Conservation (phyloP, 2,797 vertebrate genomes). For the Enteromius radiatus region DNA sequence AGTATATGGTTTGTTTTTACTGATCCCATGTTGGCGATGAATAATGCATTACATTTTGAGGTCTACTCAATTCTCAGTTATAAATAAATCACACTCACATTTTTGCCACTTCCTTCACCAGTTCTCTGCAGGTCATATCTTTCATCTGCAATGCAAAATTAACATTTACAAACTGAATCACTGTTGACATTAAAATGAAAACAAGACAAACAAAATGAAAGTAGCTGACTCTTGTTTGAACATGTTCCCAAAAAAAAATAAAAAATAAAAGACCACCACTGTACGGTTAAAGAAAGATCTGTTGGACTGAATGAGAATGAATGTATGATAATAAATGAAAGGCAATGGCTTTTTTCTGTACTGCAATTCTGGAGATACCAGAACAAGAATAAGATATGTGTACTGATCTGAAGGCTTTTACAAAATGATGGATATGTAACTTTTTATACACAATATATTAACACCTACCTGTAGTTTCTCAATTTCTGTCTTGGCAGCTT, state of each 20-base stretch:
- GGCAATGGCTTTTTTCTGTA: neutral
- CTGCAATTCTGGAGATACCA: neutral
- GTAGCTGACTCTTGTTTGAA: slow-evolving; percentile 7
- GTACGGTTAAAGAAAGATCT: neutral
- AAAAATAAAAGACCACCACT: neutral
- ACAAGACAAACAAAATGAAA: neutral
- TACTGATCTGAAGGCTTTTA: neutral
- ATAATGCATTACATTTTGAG: neutral
- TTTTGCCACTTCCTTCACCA: slow-evolving; percentile 98
- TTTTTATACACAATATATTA: neutral
- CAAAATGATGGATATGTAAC: neutral
- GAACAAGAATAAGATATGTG: neutral
- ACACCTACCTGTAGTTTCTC: slow-evolving; percentile 92
- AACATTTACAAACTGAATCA: neutral
- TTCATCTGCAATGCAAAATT: slow-evolving; percentile 85
- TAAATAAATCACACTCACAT: slow-evolving; percentile 84
- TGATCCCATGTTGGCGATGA: neutral
- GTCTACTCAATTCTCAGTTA: neutral
- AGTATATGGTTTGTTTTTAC: neutral
- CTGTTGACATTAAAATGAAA: neutral
- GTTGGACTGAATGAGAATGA: neutral
- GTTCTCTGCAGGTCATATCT: slow-evolving; percentile 94
- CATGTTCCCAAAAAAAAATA: neutral
- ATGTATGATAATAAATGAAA: neutral
- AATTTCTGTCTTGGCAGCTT: slow-evolving; percentile 98